Evolutionary conservation across 2,797 vertebrate species (phyloP).

Genomic region (Rousettus madagascariensis): DNA sequence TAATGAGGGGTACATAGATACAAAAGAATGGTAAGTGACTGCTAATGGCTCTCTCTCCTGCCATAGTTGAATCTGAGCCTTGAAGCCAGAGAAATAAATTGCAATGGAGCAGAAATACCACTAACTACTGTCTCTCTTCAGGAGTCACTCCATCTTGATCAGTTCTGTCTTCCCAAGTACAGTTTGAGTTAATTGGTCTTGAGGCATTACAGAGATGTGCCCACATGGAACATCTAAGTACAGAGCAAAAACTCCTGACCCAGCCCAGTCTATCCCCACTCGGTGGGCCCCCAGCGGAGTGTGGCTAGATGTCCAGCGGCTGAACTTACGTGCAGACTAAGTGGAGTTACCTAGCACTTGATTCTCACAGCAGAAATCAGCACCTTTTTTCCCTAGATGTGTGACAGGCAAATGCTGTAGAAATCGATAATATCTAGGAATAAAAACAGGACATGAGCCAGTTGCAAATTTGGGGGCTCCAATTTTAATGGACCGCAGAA

Average conservation of each 20-base stretch:
- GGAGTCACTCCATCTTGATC: neutral
- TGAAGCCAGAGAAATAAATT: conserved; percentile 37
- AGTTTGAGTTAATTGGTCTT: neutral
- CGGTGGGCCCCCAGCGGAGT: neutral
- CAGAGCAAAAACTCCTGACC: neutral
- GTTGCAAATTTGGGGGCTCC: neutral
- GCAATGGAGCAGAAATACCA: conserved; percentile 5
- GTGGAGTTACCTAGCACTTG: neutral
- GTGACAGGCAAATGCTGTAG: neutral
- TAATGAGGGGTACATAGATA: conserved; percentile 46
- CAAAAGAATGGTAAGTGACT: conserved; percentile 28
- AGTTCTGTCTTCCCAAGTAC: neutral
- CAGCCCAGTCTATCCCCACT: neutral
- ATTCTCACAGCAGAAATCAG: neutral
- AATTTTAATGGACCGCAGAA: neutral
- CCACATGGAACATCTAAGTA: neutral
- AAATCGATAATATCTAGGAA: neutral
- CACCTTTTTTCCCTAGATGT: neutral
- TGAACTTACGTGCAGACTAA: neutral
- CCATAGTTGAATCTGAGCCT: neutral
- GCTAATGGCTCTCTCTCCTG: conserved; percentile 9
- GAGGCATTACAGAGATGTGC: neutral
- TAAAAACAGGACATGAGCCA: conserved; percentile 3
- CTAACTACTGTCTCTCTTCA: neutral
- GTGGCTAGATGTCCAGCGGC: too few relatives aligned